Evolutionary conservation across 2,888 invertebrate species (phyloP).

Genomic region (Cryptocephalus primarius): DNA sequence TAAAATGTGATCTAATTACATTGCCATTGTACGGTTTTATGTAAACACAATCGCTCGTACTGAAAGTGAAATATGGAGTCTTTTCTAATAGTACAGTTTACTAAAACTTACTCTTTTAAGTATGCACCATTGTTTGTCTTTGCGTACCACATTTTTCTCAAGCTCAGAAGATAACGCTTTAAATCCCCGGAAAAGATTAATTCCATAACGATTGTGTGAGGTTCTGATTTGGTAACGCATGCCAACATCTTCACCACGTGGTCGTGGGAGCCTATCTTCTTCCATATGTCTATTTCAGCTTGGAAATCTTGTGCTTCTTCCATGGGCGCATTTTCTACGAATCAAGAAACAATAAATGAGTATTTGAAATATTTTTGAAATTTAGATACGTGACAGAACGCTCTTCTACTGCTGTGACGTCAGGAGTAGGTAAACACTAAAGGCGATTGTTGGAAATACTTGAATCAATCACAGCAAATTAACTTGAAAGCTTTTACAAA

Average conservation of each 20-base stretch:
- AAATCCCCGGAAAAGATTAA: conserved; percentile 70
- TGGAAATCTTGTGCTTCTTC: conserved; percentile 60
- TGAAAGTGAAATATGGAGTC: too few species aligned
- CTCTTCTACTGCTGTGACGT: too few species aligned
- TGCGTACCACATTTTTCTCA: conserved; percentile 30
- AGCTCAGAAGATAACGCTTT: conserved; percentile 47
- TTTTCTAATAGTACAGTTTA: too few species aligned
- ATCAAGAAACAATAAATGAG: not conserved
- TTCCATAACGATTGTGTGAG: conserved; percentile 66
- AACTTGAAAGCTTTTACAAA: too few species aligned
- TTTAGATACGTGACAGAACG: too few species aligned
- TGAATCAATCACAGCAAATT: too few species aligned
- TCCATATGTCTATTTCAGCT: conserved; percentile 66
- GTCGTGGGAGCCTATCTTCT: conserved; percentile 65
- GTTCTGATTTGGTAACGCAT: conserved; percentile 58
- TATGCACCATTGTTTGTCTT: conserved; percentile 7
- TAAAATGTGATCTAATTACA: too few species aligned
- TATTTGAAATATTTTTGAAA: too few species aligned
- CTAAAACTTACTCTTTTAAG: conserved; percentile 9
- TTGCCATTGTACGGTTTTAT: too few species aligned
- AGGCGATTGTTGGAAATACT: too few species aligned
- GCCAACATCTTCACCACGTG: conserved; percentile 66
- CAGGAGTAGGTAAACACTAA: too few species aligned
- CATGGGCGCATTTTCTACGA: conserved; percentile 40
- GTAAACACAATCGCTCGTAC: too few species aligned